Percentiles rank a stretch among this genome's conserved stretches.
These are phyloP conservation scores for Trichoplusia ni DNA, from an alignment of 1,140 invertebrate genomes.

Conservation along the genomic window DNA sequence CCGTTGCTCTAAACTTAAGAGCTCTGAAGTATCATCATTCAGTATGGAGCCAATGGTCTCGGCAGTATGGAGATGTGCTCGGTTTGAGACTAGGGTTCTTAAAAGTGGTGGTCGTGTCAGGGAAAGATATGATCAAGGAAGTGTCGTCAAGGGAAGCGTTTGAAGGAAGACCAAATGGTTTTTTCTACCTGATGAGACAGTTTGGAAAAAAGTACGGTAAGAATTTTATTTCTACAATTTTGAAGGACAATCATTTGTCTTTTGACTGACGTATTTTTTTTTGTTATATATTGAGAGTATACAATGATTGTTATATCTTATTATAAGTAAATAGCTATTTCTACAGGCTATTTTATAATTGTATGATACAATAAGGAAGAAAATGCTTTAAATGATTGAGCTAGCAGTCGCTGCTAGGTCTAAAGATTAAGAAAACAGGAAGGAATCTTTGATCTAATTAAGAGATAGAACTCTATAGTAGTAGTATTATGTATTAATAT, in stretches of 20 bases:
- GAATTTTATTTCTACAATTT: slow-evolving; percentile 18
- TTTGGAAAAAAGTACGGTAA: slow-evolving; percentile 85
- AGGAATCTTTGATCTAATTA: no score
- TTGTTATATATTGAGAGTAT: no score
- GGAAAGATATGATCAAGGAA: slow-evolving; percentile 83
- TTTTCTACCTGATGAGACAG: slow-evolving; percentile 84
- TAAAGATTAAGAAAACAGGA: no score
- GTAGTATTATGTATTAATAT: no score
- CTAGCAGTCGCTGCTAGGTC: no score
- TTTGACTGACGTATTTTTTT: not conserved
- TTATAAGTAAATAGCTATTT: no score
- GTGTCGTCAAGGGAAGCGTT: slow-evolving; percentile 84
- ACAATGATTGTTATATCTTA: no score
- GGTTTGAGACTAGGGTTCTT: slow-evolving; percentile 81
- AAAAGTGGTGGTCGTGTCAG: slow-evolving; percentile 84
- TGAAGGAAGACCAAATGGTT: slow-evolving; percentile 86
- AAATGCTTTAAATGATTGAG: no score
- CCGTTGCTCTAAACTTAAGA: slow-evolving; percentile 55
- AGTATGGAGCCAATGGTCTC: slow-evolving; percentile 64
- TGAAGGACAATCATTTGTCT: no score
- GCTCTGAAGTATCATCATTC: slow-evolving; percentile 58
- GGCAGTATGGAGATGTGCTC: slow-evolving; percentile 86
- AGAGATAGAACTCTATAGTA: no score
- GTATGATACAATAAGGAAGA: no score
- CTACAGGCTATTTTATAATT: no score